Evolutionary conservation across 1,140 invertebrate genomes (phyloP), one percentile per base, ranked within the genome.

Genomic region (Macrosteles quadrilineatus): DNA sequence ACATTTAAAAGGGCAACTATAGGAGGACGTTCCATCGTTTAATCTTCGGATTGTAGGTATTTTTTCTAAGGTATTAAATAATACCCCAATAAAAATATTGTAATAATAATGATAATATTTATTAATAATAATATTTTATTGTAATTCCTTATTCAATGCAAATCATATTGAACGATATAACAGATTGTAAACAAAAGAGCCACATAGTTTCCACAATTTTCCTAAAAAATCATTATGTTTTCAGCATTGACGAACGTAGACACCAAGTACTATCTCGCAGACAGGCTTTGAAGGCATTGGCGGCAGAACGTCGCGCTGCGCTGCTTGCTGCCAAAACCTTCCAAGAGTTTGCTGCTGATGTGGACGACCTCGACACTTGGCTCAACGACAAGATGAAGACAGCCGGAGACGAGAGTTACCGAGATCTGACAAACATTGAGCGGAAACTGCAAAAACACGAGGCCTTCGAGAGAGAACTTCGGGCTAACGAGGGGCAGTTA

Each of bases 391-490:
- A 98, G 82, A 88, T 91, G 71, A 91, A 91, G 79, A 92, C 92
- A 2, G 95, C 96, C 0, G 90, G 89, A 3, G 97, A 98, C 76
- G 95, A 98, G 77, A 96, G 91, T 66, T 98, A 97, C 78, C 86
- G 94, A 29, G 96, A 98, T 77, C 82, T 98, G 19, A 91, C 87
- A 43, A 98, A 98, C 78, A 82, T 99, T 43, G 93, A 96, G 70
- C 85, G 95, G 1, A 98, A 98, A 80, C 82, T 98, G 1, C 95
- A 98, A 80, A 98, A 98, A 78, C 97, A 99, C 78, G 96, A 98
- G 80, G 97, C 97, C 0, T 98, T 99, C 79, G 96, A 98, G 77
- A 85, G 96, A 21, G 98, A 99, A 79, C 80, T 99, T 4, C 85
- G 93, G 43, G 92, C 95, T 0, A 97, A 97, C 78, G 93, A 96